Evolutionary conservation across 2,113 vertebrate genomes (phyloP).

Genomic region (Pelmatolapia mariae): DNA sequence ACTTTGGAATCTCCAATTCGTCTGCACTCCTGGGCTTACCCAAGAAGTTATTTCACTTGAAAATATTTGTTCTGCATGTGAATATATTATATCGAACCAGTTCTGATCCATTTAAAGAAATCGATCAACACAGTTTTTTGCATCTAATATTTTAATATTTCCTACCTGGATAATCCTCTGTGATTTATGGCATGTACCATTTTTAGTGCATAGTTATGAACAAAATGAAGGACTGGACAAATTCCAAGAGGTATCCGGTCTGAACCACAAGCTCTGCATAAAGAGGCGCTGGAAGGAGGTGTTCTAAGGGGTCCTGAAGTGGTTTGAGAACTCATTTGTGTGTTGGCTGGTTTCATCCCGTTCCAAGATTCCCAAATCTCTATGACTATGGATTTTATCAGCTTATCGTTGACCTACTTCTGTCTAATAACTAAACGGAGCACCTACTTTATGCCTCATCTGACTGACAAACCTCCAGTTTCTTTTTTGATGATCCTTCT

Average conservation of each 20-base stretch:
- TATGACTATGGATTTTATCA: background rate
- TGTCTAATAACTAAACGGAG: background rate
- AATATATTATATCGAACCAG: background rate
- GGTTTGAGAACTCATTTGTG: background rate
- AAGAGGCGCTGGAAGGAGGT: background rate
- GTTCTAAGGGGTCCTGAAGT: background rate
- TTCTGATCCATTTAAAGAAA: background rate
- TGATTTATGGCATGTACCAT: background rate
- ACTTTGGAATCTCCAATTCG: background rate
- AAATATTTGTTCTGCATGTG: background rate
- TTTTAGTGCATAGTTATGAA: background rate
- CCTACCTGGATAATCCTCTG: background rate
- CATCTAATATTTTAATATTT: background rate
- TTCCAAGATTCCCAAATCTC: background rate
- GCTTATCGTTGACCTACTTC: background rate
- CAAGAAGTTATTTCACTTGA: background rate
- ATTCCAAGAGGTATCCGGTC: background rate
- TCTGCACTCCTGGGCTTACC: background rate
- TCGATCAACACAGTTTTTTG: background rate
- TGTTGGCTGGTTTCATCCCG: accelerated
- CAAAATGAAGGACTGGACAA: background rate
- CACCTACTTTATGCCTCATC: background rate
- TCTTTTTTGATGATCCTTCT: background rate
- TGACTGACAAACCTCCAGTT: background rate
- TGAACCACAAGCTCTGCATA: background rate